Evolutionary conservation across 2,888 invertebrate genomes (phyloP), one percentile per base, ranked within the genome.

Genomic region (Elaeidobius kamerunicus): DNA sequence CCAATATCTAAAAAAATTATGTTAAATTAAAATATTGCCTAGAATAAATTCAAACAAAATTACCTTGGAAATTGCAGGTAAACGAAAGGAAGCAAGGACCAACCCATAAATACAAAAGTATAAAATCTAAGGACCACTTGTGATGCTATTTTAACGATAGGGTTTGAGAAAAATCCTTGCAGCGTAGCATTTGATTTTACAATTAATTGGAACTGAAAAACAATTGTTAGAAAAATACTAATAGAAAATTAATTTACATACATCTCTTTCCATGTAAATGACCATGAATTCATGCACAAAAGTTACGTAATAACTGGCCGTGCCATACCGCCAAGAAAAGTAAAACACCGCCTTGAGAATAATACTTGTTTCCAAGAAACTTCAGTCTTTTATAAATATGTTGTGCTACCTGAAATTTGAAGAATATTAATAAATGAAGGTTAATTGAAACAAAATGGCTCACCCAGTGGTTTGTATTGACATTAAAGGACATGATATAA

Each of bases 261-360:
- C 87, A 67, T 91, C 89, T 74, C 86, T 88, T 66, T 96, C 95
- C 67, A 88, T 82, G 57, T 82, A 82, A 70, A 95, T 88, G 23
- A 91, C 85, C 23, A 91, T 74, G 69, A 94, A 96, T 69, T 98
- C 98, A 72, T 93, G 84, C 51, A 90, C 79, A 77, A 98, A 98
- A 38, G 90, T 88, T 66, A 91, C 77, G 69, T 95, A 98, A 68
- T 99, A 99, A 1, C 98, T 97, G 7, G 9, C 98, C 98, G 73
- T 98, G 98, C 98, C 98, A 98, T 0, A 95, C 67, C 0, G 98
- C 94, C 30, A 99, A 80, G 74, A 96, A 98, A 1, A 83, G 50
- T 32, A 99, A 75, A 0, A 96, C 90, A 1, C 82, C 78, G 1
- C 83, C 76, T 71, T 98, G 97, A 58, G 96, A 96, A 2, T 84